Evolutionary conservation across 2,113 vertebrate genomes (phyloP).

Genomic region (Anguilla rostrata): DNA sequence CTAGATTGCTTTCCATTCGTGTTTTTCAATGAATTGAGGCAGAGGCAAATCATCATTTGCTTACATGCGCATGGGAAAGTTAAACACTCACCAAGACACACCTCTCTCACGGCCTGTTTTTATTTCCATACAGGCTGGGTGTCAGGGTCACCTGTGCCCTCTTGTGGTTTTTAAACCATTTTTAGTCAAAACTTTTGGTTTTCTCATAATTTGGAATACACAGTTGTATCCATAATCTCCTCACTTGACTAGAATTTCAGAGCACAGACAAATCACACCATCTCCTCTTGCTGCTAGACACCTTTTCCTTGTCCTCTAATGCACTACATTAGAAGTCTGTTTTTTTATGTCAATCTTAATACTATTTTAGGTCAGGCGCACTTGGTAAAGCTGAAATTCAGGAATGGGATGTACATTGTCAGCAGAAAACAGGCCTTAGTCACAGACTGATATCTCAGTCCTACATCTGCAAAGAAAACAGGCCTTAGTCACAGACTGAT

Average conservation of each 20-base stretch:
- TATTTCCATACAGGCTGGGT: not conserved
- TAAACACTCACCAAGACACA: not conserved
- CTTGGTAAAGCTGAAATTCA: not conserved
- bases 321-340: not conserved
- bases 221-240: not conserved
- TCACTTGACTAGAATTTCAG: not conserved
- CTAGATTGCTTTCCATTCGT: not conserved
- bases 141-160: not conserved
- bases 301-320: not conserved
- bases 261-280: not conserved
- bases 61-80: not conserved
- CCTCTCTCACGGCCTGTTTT: not conserved
- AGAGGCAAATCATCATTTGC: not conserved
- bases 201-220: not conserved
- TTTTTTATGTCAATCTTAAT: not conserved
- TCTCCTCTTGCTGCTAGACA: not conserved
- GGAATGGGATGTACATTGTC: constrained; percentile 5
- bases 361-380: not conserved
- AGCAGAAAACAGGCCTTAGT: not conserved
- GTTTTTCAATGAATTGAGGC: not conserved
- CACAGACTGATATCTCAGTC: not conserved
- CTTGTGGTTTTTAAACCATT: not conserved
- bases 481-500: not conserved
- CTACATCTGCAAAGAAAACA: not conserved
- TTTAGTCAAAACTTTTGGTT: no score